Conservation (phyloP, 2,888 invertebrate species). For the Ornithoptera alexandrae region DNA sequence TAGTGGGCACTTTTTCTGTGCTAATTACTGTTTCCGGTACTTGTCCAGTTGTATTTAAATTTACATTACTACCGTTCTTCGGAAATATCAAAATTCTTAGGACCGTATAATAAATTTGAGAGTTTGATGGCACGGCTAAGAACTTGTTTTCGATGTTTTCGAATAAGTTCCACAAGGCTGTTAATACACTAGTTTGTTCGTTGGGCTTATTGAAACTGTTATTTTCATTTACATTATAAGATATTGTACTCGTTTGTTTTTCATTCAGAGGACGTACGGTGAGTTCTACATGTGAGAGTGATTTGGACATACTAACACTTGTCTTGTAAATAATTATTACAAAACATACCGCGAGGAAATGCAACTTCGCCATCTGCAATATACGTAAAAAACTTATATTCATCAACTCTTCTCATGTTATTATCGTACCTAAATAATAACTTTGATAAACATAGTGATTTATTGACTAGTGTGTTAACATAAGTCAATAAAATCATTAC, state of each 20-base stretch:
- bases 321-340: neutral
- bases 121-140: neutral
- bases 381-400: neutral
- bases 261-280: neutral
- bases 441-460: neutral
- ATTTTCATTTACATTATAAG: neutral
- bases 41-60: neutral
- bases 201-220: neutral
- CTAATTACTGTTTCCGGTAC: neutral
- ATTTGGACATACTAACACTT: neutral
- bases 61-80: neutral
- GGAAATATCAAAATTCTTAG: conserved; percentile 7
- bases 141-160: conserved; percentile 6
- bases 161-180: neutral
- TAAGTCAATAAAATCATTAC: neutral
- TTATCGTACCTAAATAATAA: neutral
- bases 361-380: conserved; percentile 7
- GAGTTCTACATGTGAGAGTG: conserved; percentile 1
- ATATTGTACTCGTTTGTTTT: neutral
- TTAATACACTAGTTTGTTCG: neutral
- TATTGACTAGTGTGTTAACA: neutral
- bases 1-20: neutral
- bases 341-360: neutral
- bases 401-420: neutral
- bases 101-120: neutral